Base-by-base conservation (phyloP, 2,797 vertebrate species). In the Sarcoramphus papa region DNA sequence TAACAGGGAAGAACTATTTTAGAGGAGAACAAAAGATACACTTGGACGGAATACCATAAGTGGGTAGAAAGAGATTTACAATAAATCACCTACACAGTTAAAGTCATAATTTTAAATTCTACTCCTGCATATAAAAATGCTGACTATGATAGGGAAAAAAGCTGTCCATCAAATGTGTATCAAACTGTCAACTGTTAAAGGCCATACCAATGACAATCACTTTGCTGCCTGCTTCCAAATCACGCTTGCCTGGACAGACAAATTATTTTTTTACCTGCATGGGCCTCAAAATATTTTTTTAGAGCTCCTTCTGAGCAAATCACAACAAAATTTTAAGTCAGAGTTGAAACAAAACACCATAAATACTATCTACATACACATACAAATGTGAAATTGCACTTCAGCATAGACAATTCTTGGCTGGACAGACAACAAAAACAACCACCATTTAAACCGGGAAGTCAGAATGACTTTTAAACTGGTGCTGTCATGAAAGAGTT, bases 41-140 rank as follows among this genome's bases (percentile, higher is more conserved):
- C 69, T 91, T 75, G 69, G 76, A 93, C 16, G 69, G 47, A 94
- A 88, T 53, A 68, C 43, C 6, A 0, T 62, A 85, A 93, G 37
- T 64, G 72, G 28, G 63, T 41, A 76, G 43, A 89, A 92, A 76
- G 37, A 96, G 65, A 96, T 95, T 94, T 24, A 75, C 43, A 88
- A 76, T 63, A 92, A 81, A 93, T 92, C 69, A 90, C 40, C 70
- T 72, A 93, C 41, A 69, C 62, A 86, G 91, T 95, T 94, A 57
- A 91, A 96, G 54, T 62, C n/a, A 43, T 68, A 73, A 95, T 91
- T 95, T 88, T 92, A 87, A 97, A 82, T 95, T 90, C 91, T 91
- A 62, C 57, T 88, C 65, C 84, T 82, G 72, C 81, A 83, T 43
- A 86, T 25, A 69, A 95, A 97, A 97, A 95, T 59, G 56, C 31